These are phyloP conservation scores for Diplodus puntazzo DNA, from an alignment of 2,797 vertebrate species.

Conservation along the genomic window DNA sequence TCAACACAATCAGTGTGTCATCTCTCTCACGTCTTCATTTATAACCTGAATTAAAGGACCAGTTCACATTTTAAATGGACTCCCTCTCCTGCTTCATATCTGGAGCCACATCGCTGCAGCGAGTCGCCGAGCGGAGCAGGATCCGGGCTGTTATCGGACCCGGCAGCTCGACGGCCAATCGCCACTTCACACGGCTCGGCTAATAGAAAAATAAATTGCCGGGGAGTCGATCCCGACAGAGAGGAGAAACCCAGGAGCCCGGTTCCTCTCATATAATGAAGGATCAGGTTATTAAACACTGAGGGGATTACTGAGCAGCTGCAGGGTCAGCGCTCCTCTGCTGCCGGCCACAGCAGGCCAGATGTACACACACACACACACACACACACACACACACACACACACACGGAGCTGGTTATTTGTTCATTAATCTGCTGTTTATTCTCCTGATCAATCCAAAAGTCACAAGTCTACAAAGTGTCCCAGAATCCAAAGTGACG, in stretches of 20 bases:
- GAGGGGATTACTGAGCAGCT: slow-evolving; percentile 67
- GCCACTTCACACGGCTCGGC: slow-evolving; percentile 61
- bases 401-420: too few species aligned
- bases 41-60: neutral
- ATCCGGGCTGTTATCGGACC: slow-evolving; percentile 64
- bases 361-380: neutral
- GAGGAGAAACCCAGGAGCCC: slow-evolving; percentile 15
- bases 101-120: slow-evolving; percentile 40
- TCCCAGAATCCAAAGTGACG: too few species aligned
- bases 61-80: neutral
- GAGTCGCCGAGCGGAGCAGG: slow-evolving; percentile 23
- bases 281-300: slow-evolving; percentile 62
- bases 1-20: neutral
- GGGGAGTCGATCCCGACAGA: slow-evolving; percentile 47
- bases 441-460: too few species aligned
- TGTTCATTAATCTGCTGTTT: too few species aligned
- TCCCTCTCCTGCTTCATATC: slow-evolving; percentile 44
- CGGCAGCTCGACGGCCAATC: slow-evolving; percentile 64
- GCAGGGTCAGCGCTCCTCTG: slow-evolving; percentile 68
- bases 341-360: slow-evolving; percentile 8
- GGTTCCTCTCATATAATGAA: slow-evolving; percentile 58
- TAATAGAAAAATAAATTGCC: slow-evolving; percentile 75
- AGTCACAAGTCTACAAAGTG: too few species aligned
- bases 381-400: neutral
- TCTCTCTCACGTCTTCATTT: neutral